phyloP scores from a whole-genome alignment of 1,140 invertebrate species.

The Leucophenga varia region DNA sequence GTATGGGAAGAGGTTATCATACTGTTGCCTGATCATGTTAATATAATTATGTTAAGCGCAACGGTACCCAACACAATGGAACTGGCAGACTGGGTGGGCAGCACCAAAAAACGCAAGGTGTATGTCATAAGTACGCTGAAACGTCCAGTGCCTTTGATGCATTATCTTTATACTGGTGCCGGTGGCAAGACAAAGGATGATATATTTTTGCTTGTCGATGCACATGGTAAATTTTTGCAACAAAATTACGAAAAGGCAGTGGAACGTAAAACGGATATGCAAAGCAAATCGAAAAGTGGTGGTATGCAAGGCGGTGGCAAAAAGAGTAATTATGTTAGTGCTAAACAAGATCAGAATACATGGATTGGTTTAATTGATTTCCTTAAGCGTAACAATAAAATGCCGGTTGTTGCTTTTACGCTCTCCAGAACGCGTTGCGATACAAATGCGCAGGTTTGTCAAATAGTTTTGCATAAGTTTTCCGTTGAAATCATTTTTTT shows the following conservation, averaged over 20 bases:
- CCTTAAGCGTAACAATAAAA: constrained; percentile 74
- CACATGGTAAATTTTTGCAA: constrained; percentile 68
- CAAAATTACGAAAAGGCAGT: constrained; percentile 71
- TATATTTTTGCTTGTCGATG: constrained; percentile 81
- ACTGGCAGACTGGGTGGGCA: constrained; percentile 97
- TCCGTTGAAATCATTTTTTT: neutral
- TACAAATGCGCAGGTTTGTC: constrained; percentile 68
- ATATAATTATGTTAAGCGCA: constrained; percentile 95
- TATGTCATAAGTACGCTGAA: constrained; percentile 93
- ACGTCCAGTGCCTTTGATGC: constrained; percentile 92
- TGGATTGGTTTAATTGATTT: constrained; percentile 84
- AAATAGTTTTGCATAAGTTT: constrained; percentile 17
- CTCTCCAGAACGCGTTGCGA: constrained; percentile 87
- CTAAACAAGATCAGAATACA: constrained; percentile 76
- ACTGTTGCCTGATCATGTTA: constrained; percentile 89
- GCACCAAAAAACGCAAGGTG: constrained; percentile 89
- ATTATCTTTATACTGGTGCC: constrained; percentile 86
- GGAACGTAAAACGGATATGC: constrained; percentile 64
- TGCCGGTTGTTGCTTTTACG: constrained; percentile 93
- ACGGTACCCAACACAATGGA: constrained; percentile 97
- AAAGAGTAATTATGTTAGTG: constrained; percentile 35
- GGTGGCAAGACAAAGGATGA: constrained; percentile 81
- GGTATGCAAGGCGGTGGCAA: neutral
- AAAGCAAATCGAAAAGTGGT: constrained; percentile 33
- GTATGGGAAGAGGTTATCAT: constrained; percentile 99